These are phyloP conservation scores for Lordiphosa clarofinis DNA, from an alignment of 1,140 invertebrate genomes.

Conservation along the genomic window DNA sequence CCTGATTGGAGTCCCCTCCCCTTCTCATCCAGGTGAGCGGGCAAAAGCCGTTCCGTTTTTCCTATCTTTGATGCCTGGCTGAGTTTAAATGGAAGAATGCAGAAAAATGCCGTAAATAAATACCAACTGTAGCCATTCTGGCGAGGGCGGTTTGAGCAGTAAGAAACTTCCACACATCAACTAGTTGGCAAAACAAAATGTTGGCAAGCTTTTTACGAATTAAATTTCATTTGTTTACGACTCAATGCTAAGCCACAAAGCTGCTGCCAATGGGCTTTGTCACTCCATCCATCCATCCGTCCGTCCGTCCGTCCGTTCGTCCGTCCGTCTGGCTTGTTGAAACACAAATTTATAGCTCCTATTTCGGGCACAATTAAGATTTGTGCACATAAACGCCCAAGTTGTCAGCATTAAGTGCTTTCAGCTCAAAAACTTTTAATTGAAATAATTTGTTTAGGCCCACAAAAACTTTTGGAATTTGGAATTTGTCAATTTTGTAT, in stretches of 20 bases:
- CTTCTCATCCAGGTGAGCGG: too few species aligned
- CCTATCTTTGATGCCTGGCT: slow-evolving; percentile 8
- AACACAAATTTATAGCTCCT: slow-evolving; percentile 56
- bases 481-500: not conserved
- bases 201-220: slow-evolving; percentile 56
- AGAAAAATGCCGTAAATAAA: slow-evolving; percentile 53
- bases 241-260: slow-evolving; percentile 72
- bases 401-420: slow-evolving; percentile 71
- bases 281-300: slow-evolving; percentile 19
- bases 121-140: slow-evolving; percentile 33
- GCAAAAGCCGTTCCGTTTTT: not conserved
- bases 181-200: slow-evolving; percentile 57
- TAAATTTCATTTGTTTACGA: slow-evolving; percentile 71
- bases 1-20: not conserved
- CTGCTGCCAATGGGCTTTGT: slow-evolving; percentile 58
- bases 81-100: not conserved
- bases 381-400: slow-evolving; percentile 67
- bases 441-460: slow-evolving; percentile 70
- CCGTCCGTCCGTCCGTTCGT: slow-evolving; percentile 1
- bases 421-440: slow-evolving; percentile 65
- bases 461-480: slow-evolving; percentile 22
- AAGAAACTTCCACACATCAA: too few species aligned
- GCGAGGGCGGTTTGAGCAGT: too few species aligned
- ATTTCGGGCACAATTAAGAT: slow-evolving; percentile 71
- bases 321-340: slow-evolving; percentile 1